Evolutionary conservation across 2,888 invertebrate species (phyloP), one percentile per base, ranked within the genome.

Genomic region (Coecobrya sp.): DNA sequence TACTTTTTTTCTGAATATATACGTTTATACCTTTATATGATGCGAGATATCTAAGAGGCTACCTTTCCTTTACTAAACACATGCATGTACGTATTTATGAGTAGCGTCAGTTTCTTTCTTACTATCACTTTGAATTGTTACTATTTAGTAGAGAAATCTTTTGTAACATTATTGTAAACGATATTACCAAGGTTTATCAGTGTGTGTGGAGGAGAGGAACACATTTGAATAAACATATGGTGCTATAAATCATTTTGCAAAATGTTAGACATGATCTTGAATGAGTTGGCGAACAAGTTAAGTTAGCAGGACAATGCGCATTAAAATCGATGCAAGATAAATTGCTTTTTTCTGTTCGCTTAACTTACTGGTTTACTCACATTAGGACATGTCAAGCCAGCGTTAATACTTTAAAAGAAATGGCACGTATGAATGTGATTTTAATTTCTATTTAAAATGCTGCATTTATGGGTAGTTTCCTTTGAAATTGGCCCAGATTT

Each of bases 201-300:
- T 42, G 19, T 79, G 55, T 55, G 81, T 55, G 36, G 22, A 65
- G n/a, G n/a, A n/a, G n/a, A 70, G 13, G 19, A 49, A 30, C 70
- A 70, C 52, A 65, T 85, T 86, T 70, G 52, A 86, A 70, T 86
- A 45, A 52, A 52, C 86, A 70, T 70, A 86, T 73, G 62, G 62
- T n/a, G 59, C 22, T 62, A 87, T 87, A 87, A 87, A 87, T 87
- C 87, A 87, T 87, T 87, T 79, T 45, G 55, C 52, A 86, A 85
- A 59, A 59, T 62, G 87, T 36, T 76, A 76, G 45, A 62, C 79
- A 79, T 62, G 79, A 76, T 79, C 62, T 76, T 87, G 62, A 85
- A 45, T 85, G 68, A 79, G 87, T 79, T 87, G 87, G 87, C 87
- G 79, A 87, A 87, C 87, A 73, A 86, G 86, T 87, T 79, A 85